Base-by-base conservation (phyloP, 2,888 invertebrate genomes). In the Conops quadrifasciatus region DNA sequence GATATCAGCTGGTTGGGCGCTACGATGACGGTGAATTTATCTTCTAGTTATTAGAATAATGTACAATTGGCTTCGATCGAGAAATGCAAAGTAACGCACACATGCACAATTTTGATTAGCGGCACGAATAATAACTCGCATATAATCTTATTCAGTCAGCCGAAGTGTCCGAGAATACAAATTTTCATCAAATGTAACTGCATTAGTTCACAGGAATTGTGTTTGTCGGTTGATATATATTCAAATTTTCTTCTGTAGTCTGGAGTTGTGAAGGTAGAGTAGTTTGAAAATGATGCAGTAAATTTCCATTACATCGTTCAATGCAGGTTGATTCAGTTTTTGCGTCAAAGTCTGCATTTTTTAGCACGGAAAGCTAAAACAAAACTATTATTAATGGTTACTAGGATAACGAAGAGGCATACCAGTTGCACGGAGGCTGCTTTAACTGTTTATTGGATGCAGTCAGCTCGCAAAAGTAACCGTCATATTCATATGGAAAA, bases 181-280 rank as follows among this genome's bases (percentile, higher is more conserved):
- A 49, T 53, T 9, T 36, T 53, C 2, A 58, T 58, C 24, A 15
- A 58, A 26, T 58, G 11, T 28, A 26, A 58, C 26, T 58, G 58
- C 53, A 21, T 19, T 53, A n/a, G 21, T 21, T 53, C 21, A 53
- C n/a, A 53, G 26, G 24, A 21, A 26, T 58, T 26, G 26, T 58
- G 58, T 26, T 58, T 21, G 58, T 28, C 28, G 24, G 65, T 30
- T 65, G 15, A 24, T 66, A 19, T 67, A 65, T 65, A 71, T 73
- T 76, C 75, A 77, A 75, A 77, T 77, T 73, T 77, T 73, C 71
- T 75, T 74, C 30, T 77, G 76, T 71, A 75, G 73, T 76, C 76
- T 76, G 70, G 73, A 76, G 71, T 77, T 75, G 60, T 74, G 76
- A 71, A 76, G 76, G 73, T 76, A 75, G 56, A 76, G 74, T 72